Conservation (phyloP, 2,113 vertebrate genomes). For the Cinclus mexicanus region DNA sequence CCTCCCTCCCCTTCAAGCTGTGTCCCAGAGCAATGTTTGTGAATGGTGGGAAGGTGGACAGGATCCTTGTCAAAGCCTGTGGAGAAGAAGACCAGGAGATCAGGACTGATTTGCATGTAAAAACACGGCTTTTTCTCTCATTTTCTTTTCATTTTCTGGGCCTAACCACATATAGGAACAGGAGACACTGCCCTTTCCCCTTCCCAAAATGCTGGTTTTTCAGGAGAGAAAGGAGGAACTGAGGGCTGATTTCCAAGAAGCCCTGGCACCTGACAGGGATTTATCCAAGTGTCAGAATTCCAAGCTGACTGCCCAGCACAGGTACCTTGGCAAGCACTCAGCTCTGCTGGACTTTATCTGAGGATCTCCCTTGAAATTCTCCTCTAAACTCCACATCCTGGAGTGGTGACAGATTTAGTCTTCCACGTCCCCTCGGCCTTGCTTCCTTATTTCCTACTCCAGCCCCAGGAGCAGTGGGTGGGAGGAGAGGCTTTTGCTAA, state of each 20-base stretch:
- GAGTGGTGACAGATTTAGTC: neutral
- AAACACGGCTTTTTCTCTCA: accelerated
- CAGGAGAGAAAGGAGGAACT: neutral
- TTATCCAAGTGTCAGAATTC: neutral
- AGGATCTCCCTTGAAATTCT: neutral
- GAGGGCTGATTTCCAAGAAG: neutral
- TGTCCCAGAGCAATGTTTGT: accelerated
- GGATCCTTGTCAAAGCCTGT: neutral
- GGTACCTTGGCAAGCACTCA: neutral
- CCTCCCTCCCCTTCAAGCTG: neutral
- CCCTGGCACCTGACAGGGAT: neutral
- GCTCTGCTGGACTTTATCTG: neutral
- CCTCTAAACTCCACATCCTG: neutral
- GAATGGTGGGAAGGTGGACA: neutral
- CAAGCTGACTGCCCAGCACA: neutral
- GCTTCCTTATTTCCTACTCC: constrained; percentile 9
- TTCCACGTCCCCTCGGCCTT: neutral
- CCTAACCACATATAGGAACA: accelerated
- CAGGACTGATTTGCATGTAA: neutral
- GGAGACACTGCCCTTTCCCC: neutral
- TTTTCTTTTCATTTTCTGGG: neutral
- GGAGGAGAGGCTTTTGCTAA: constrained; percentile 6
- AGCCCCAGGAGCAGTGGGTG: neutral
- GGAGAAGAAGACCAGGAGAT: neutral
- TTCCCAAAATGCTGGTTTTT: neutral